Evolutionary conservation across 2,797 vertebrate species (phyloP).

Genomic region (Lepus oiostolus): DNA sequence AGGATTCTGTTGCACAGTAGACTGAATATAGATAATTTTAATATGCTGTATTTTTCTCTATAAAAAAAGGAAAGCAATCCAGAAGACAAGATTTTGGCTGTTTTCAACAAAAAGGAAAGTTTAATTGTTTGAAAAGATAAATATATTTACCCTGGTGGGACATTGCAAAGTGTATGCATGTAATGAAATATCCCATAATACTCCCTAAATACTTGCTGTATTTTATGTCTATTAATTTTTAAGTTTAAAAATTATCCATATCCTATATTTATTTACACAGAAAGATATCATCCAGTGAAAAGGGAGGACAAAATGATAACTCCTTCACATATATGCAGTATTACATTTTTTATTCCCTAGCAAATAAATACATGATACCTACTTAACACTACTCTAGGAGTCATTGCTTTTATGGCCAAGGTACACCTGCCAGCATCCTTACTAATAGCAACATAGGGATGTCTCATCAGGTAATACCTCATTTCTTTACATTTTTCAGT

Average conservation of each 20-base stretch:
- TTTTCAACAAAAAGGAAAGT: too few species aligned
- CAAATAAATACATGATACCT: background rate
- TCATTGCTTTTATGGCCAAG: background rate
- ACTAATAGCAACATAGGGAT: background rate
- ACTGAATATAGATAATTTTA: too few species aligned
- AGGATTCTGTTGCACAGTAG: too few species aligned
- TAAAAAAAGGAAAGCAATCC: too few species aligned
- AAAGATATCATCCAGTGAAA: background rate
- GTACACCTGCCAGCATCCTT: background rate
- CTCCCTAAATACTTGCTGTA: too few species aligned
- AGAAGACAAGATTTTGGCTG: too few species aligned
- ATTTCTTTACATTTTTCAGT: constrained; percentile 15
- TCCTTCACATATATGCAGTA: background rate
- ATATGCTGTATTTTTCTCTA: too few species aligned
- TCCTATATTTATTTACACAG: background rate
- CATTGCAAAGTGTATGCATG: too few species aligned
- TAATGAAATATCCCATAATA: too few species aligned
- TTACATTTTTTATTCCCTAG: background rate
- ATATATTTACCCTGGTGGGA: too few species aligned
- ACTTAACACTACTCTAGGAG: background rate
- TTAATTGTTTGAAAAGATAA: too few species aligned
- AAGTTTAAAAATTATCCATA: background rate
- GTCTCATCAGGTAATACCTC: background rate
- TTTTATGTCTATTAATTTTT: too few species aligned
- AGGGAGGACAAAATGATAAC: background rate